phyloP scores from a whole-genome alignment of 2,888 invertebrate species.

The Chelonus formosanus region DNA sequence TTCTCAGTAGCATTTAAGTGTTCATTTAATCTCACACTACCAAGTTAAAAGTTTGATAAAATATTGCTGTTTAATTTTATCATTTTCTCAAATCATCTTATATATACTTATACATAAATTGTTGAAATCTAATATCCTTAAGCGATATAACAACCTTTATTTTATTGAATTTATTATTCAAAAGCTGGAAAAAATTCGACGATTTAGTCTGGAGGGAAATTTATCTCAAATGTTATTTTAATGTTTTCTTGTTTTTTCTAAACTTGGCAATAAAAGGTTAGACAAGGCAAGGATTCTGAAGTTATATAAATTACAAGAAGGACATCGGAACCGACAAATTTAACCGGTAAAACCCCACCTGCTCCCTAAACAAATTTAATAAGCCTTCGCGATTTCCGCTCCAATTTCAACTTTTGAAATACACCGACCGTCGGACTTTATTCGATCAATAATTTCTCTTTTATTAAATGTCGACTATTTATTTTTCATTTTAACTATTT shows the following conservation, averaged over 20 bases:
- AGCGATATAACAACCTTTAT: too few relatives aligned
- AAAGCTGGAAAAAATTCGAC: too few relatives aligned
- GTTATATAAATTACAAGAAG: conserved; percentile 9
- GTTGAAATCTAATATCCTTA: too few relatives aligned
- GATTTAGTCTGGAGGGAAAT: background rate
- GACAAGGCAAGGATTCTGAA: conserved; percentile 11
- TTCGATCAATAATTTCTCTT: conserved; percentile 15
- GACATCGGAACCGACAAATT: conserved; percentile 12
- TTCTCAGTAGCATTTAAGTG: conserved; percentile 12
- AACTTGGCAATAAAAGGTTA: conserved; percentile 19
- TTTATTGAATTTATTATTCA: too few relatives aligned
- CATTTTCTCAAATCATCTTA: too few relatives aligned
- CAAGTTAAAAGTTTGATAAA: conserved; percentile 3
- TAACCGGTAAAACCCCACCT: conserved; percentile 44
- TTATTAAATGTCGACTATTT: background rate
- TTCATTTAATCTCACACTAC: background rate
- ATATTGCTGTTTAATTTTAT: too few relatives aligned
- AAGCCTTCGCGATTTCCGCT: conserved; percentile 60
- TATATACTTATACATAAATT: too few relatives aligned
- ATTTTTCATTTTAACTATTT: conserved; percentile 1
- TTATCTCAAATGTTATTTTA: background rate
- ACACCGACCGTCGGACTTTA: background rate
- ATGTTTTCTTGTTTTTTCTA: background rate
- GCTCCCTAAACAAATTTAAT: conserved; percentile 63
- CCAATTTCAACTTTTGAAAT: conserved; percentile 51